Evolutionary conservation across 2,797 vertebrate species (phyloP), one percentile per base, ranked within the genome.

Genomic region (Fundulus diaphanus): DNA sequence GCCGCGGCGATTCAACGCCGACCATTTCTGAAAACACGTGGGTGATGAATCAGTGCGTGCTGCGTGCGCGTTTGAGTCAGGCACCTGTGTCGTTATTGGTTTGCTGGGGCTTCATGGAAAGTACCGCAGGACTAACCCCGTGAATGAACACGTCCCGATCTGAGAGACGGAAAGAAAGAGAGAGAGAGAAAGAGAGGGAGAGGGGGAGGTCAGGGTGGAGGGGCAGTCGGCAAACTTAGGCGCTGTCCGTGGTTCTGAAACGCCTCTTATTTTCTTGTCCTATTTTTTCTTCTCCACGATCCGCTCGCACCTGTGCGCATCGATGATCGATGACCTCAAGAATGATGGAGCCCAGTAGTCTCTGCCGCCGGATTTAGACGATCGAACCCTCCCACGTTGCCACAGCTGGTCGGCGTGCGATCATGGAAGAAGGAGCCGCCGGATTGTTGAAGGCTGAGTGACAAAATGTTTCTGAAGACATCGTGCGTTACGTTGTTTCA

Each of bases 211-310:
- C 11, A 46, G 44, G 42, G 44, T 11, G 11, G 16, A 15, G 44
- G 44, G 63, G n/a, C 24, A 16, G 6, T 42, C 37, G 2, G 56
- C 5, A 71, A 90, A 86, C 80, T 86, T 81, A 66, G 80, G 74
- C 81, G 82, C 93, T 92, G 88, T 81, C 90, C 87, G 69, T 52
- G 92, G 90, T 92, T 74, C 90, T 91, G 84, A 82, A 79, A 52
- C 77, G 68, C 57, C 72, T 33, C 15, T 33, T 35, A 35, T 22
- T 24, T 20, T 35, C 18, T 35, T 35, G 33, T 35, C 75, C 80
- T 84, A 49, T 66, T 29, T 71, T n/a, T 42, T n/a, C 24, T 74
- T 18, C 40, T 31, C 51, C 3, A 24, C 80, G 63, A 87, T 73
- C 86, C 56, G 31, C 13, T 70, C 68, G 31, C 71, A 84, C 85